phyloP scores from a whole-genome alignment of 2,888 invertebrate genomes.

The Napeogenes inachia region DNA sequence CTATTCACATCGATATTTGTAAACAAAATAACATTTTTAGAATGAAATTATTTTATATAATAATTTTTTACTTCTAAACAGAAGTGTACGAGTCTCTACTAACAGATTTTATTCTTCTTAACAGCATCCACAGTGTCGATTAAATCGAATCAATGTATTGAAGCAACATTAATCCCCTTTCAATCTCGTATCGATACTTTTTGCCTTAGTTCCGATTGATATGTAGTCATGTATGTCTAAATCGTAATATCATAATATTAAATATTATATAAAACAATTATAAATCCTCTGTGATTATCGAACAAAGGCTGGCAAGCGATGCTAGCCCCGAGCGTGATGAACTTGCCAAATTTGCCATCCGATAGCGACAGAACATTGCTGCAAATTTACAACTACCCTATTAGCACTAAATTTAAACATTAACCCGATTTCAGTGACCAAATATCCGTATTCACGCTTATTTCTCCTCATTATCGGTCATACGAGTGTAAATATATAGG shows the following conservation, averaged over 20 bases:
- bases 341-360: constrained; percentile 74
- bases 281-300: constrained; percentile 51
- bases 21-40: too few species aligned
- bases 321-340: constrained; percentile 47
- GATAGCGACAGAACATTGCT: constrained; percentile 73
- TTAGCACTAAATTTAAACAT: constrained; percentile 78
- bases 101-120: constrained; percentile 33
- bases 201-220: constrained; percentile 21
- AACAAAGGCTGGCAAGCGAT: constrained; percentile 61
- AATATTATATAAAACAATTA: constrained; percentile 50
- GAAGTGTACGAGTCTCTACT: constrained; percentile 23
- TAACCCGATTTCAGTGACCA: constrained; percentile 73
- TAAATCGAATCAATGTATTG: constrained; percentile 66
- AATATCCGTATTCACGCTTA: constrained; percentile 55
- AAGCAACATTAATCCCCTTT: constrained; percentile 49
- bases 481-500: constrained; percentile 45
- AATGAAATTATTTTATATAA: too few species aligned
- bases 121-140: constrained; percentile 43
- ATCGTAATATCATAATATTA: not conserved
- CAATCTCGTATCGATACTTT: constrained; percentile 47
- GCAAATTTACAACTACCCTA: constrained; percentile 74
- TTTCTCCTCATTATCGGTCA: constrained; percentile 62
- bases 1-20: too few species aligned
- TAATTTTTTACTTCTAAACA: too few species aligned
- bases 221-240: not conserved